phyloP scores from a whole-genome alignment of 23 tunicate genomes.

The Pegea sp. region DNA sequence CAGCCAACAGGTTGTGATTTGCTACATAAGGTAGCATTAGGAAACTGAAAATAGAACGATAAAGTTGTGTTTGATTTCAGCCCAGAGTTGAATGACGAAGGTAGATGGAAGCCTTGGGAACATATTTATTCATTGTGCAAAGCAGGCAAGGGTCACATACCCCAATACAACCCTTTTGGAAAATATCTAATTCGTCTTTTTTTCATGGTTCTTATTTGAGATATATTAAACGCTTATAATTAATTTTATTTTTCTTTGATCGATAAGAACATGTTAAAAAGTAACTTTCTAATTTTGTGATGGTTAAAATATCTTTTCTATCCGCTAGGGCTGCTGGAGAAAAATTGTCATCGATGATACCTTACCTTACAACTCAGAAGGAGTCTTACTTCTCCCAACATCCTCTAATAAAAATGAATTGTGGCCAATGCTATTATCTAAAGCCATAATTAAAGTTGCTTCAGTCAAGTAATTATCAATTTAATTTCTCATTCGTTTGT shows the following conservation, averaged over 20 bases:
- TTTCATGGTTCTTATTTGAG: constrained; percentile 89
- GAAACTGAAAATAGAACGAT: neutral
- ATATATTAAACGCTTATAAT: no score
- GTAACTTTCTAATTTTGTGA: no score
- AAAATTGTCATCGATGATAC: constrained; percentile 61
- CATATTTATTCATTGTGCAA: constrained; percentile 77
- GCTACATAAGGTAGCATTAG: neutral
- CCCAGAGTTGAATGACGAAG: constrained; percentile 10
- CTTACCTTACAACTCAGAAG: constrained; percentile 62
- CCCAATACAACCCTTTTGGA: constrained; percentile 57
- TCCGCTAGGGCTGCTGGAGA: constrained; percentile 59
- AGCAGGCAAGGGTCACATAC: constrained; percentile 59
- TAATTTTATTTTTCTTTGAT: no score
- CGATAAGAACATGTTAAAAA: no score
- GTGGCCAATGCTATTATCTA: constrained; percentile 74
- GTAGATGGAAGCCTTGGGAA: constrained; percentile 73
- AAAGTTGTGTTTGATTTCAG: neutral
- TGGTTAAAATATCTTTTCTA: no score
- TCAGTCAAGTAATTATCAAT: constrained; percentile 25
- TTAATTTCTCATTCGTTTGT: neutral
- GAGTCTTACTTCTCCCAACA: constrained; percentile 28
- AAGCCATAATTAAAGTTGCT: constrained; percentile 67
- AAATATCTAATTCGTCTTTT: constrained; percentile 55
- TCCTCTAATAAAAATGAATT: constrained; percentile 16
- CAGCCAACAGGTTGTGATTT: neutral